Evolutionary conservation across 2,113 vertebrate genomes (phyloP).

Genomic region (Oncorhynchus masou): DNA sequence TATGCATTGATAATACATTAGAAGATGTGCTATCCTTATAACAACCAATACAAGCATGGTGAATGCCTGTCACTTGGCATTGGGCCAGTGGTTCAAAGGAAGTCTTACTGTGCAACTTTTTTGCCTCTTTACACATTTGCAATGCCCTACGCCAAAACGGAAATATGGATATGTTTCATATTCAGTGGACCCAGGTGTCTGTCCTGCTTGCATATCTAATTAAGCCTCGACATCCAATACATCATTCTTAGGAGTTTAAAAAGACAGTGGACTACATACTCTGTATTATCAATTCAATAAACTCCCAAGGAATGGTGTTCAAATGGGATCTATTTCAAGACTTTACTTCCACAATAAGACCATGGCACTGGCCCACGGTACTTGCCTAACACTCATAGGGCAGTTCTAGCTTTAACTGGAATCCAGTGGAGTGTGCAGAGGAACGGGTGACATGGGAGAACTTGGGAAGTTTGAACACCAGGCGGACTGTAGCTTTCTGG

Average conservation of each 20-base stretch:
- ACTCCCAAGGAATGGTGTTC: slow-evolving; percentile 46
- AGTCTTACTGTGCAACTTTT: neutral
- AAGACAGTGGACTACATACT: slow-evolving; percentile 28
- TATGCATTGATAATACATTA: too few relatives aligned
- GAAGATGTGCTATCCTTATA: too few relatives aligned
- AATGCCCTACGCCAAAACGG: neutral
- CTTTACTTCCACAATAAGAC: slow-evolving; percentile 20
- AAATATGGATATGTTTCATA: neutral
- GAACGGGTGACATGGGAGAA: too few relatives aligned
- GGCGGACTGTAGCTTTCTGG: too few relatives aligned
- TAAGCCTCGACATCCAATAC: slow-evolving; percentile 25
- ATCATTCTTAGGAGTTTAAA: slow-evolving; percentile 28
- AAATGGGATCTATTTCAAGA: slow-evolving; percentile 66
- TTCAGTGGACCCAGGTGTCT: slow-evolving; percentile 1
- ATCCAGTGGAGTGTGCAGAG: too few relatives aligned
- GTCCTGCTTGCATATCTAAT: slow-evolving; percentile 26
- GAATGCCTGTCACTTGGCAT: neutral
- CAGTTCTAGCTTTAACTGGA: too few relatives aligned
- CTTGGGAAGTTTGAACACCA: too few relatives aligned
- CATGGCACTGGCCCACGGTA: too few relatives aligned
- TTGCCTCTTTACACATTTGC: neutral
- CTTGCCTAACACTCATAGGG: too few relatives aligned
- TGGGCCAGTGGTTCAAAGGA: too few relatives aligned
- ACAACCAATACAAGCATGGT: neutral
- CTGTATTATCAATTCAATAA: slow-evolving; percentile 56